Evolutionary conservation across 92 coral and sea anemone species (phyloP).

Genomic region (Galaxea fascicularis): DNA sequence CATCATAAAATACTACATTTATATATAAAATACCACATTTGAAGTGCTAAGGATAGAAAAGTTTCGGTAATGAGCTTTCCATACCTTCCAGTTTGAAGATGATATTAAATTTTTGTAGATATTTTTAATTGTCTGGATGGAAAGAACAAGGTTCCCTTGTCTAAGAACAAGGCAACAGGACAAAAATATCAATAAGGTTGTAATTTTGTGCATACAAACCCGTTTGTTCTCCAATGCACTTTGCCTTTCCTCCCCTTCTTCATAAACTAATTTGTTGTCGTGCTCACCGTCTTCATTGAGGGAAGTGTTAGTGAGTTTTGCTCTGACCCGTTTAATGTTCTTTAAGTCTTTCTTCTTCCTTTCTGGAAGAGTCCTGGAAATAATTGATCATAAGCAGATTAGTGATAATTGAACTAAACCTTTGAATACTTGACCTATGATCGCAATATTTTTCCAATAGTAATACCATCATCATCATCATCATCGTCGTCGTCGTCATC

Average conservation of each 20-base stretch:
- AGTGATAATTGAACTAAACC: neutral
- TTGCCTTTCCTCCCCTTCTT: constrained; percentile 7
- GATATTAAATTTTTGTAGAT: too few relatives aligned
- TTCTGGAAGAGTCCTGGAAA: constrained; percentile 31
- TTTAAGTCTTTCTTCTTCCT: constrained; percentile 44
- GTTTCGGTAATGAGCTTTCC: too few relatives aligned
- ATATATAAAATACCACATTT: too few relatives aligned
- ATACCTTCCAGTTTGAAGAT: too few relatives aligned
- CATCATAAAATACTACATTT: too few relatives aligned
- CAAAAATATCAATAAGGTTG: too few relatives aligned
- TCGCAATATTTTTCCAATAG: too few relatives aligned
- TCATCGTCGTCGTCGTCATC: neutral
- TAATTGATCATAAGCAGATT: neutral
- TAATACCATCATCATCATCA: neutral
- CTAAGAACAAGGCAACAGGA: too few relatives aligned
- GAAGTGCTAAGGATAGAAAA: too few relatives aligned
- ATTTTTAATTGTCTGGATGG: too few relatives aligned
- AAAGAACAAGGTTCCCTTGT: too few relatives aligned
- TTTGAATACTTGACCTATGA: neutral
- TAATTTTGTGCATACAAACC: neutral
- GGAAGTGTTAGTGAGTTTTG: neutral
- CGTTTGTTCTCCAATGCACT: constrained; percentile 7
- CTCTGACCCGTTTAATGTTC: constrained; percentile 43
- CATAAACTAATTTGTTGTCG: neutral
- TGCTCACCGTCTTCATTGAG: constrained; percentile 13